These are phyloP conservation scores for Cyanoderma ruficeps DNA, from an alignment of 2,113 vertebrate species.

Conservation along the genomic window DNA sequence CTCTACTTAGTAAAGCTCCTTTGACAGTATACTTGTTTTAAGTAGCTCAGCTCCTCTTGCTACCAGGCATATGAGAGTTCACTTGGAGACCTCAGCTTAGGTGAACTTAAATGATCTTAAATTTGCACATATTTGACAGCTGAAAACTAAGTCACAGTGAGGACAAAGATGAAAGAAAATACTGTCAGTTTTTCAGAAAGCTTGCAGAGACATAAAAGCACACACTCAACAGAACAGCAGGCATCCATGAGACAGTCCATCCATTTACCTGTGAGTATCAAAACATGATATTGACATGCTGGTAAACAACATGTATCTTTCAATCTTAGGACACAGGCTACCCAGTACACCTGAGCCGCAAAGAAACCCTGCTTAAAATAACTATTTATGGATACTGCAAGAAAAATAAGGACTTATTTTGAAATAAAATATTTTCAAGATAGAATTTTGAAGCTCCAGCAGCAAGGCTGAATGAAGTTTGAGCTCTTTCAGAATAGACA, in stretches of 20 bases:
- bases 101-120: background rate
- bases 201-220: background rate
- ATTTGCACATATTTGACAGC: background rate
- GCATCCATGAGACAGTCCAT: background rate
- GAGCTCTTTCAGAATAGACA: background rate
- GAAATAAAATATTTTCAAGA: background rate
- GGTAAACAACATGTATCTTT: background rate
- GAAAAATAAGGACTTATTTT: background rate
- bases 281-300: background rate
- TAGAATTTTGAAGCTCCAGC: background rate
- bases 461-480: background rate
- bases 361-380: background rate
- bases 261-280: background rate
- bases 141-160: background rate
- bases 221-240: background rate
- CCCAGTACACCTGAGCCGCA: background rate
- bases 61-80: background rate
- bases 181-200: background rate
- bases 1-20: background rate
- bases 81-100: background rate
- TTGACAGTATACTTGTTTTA: background rate
- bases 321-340: background rate
- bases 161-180: background rate
- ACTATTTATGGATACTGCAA: background rate
- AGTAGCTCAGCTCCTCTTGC: background rate